These are phyloP conservation scores for Gastrophryne carolinensis DNA, from an alignment of 2,797 vertebrate species.

Conservation along the genomic window DNA sequence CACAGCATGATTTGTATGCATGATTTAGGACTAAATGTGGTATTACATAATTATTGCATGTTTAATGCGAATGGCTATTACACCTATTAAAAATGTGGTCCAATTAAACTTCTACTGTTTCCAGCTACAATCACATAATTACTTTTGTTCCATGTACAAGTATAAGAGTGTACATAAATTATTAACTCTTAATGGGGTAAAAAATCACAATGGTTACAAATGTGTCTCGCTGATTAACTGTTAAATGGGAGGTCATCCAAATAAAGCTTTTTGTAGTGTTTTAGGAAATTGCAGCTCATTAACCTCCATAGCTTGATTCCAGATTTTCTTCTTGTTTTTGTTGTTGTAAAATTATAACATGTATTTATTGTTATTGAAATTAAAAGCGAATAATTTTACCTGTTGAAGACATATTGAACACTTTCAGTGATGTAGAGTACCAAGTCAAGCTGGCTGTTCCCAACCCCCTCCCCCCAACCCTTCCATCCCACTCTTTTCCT, in stretches of 20 bases:
- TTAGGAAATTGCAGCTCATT: neutral
- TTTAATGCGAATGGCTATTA: constrained; percentile 77
- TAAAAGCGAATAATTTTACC: no score
- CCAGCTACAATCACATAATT: constrained; percentile 25
- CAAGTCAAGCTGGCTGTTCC: no score
- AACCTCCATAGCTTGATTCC: neutral
- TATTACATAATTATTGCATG: constrained; percentile 85
- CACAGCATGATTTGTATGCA: constrained; percentile 77
- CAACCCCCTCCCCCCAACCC: no score
- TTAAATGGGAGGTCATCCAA: constrained; percentile 6
- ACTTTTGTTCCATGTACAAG: constrained; percentile 2
- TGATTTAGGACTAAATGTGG: constrained; percentile 89
- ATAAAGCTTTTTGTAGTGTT: neutral
- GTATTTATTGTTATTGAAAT: no score
- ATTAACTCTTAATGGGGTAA: constrained; percentile 26
- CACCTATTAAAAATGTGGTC: constrained; percentile 74
- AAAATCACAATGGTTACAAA: constrained; percentile 5
- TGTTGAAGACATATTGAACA: no score
- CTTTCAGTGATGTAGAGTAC: no score
- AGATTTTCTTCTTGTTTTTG: neutral
- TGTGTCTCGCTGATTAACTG: constrained; percentile 18
- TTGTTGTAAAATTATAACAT: neutral
- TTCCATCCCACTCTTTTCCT: no score
- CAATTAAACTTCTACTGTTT: constrained; percentile 68
- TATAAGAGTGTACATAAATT: constrained; percentile 12